Evolutionary conservation across 2,113 vertebrate species (phyloP).

Genomic region (Gasterosteus nipponicus): DNA sequence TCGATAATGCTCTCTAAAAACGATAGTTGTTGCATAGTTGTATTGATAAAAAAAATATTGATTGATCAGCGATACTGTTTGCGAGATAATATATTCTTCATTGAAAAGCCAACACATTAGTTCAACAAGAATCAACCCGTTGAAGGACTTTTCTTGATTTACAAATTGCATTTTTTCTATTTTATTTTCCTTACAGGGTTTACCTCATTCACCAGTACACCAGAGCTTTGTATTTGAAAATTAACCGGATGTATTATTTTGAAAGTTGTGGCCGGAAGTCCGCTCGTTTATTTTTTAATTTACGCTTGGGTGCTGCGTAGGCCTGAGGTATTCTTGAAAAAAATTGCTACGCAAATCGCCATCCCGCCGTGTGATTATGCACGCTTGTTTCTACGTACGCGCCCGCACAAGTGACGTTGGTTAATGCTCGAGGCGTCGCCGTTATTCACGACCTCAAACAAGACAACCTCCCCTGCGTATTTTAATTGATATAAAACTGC

Average conservation of each 20-base stretch:
- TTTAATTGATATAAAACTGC: too few relatives aligned
- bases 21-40: too few relatives aligned
- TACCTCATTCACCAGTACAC: not conserved
- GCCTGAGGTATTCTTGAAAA: conserved; percentile 31
- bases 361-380: accelerated
- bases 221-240: not conserved
- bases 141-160: not conserved
- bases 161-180: not conserved
- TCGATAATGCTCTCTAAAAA: not conserved
- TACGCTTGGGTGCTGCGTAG: not conserved
- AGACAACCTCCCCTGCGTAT: not conserved
- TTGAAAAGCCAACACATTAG: not conserved
- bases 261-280: conserved; percentile 29
- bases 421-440: not conserved
- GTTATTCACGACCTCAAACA: not conserved
- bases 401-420: not conserved
- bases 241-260: conserved; percentile 3
- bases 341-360: not conserved
- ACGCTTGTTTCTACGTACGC: not conserved
- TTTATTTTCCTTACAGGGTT: not conserved
- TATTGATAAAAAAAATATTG: too few relatives aligned
- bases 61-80: not conserved
- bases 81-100: not conserved
- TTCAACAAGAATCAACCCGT: not conserved
- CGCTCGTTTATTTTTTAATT: not conserved